Percentiles rank a stretch among this genome's conserved stretches.
phyloP scores from a whole-genome alignment of 2,888 invertebrate genomes.

The Entomobrya proxima region DNA sequence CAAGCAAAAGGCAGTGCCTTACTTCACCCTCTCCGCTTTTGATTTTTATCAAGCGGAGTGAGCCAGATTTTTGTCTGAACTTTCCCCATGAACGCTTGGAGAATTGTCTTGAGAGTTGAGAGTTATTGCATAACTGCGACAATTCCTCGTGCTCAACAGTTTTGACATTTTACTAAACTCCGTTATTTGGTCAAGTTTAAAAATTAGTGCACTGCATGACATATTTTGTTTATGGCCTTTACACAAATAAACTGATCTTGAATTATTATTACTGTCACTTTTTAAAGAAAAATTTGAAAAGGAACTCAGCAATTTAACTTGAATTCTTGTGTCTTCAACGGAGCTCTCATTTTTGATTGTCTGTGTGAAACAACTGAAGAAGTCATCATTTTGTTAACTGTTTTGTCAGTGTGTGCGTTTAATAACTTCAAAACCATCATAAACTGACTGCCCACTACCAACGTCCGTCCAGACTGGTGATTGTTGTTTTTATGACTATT shows the following conservation, averaged over 20 bases:
- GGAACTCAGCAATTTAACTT: conserved; percentile 48
- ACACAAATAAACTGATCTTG: background rate
- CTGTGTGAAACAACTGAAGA: conserved; percentile 37
- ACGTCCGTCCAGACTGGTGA: conserved; percentile 29
- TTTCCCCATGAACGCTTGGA: conserved; percentile 47
- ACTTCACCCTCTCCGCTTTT: conserved; percentile 12
- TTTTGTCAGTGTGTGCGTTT: conserved; percentile 23
- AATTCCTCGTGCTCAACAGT: background rate
- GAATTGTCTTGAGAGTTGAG: background rate
- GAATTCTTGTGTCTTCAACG: conserved; percentile 7
- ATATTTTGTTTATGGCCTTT: background rate
- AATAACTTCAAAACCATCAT: background rate
- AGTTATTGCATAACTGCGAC: conserved; percentile 5
- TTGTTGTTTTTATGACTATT: conserved; percentile 23
- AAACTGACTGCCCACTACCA: background rate
- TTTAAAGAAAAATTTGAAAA: conserved; percentile 1
- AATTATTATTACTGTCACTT: background rate
- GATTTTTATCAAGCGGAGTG: conserved; percentile 39
- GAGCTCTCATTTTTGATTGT: conserved; percentile 35
- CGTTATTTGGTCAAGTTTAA: background rate
- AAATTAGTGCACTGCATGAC: background rate
- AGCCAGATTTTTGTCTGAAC: conserved; percentile 51
- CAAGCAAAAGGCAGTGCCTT: background rate
- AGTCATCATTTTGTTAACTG: conserved; percentile 43
- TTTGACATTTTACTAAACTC: background rate